phyloP scores from a whole-genome alignment of 2,888 invertebrate genomes.

The Crepidodera aurea region DNA sequence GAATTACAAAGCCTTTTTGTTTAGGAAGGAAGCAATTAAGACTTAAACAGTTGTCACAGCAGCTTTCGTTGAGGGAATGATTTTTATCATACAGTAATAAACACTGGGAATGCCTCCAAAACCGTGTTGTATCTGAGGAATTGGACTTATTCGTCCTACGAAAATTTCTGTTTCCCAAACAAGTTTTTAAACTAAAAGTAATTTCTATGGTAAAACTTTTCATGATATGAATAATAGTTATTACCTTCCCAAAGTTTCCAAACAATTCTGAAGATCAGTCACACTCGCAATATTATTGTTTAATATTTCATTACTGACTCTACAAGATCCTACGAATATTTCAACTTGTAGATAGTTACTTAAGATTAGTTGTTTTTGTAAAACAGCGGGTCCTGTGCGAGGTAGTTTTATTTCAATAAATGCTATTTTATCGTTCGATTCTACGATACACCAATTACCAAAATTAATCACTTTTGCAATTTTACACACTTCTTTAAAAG shows the following conservation, averaged over 20 bases:
- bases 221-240: not conserved
- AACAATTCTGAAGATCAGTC: slow-evolving; percentile 8
- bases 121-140: slow-evolving; percentile 18
- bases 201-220: not conserved
- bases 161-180: slow-evolving; percentile 31
- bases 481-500: slow-evolving; percentile 26
- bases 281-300: slow-evolving; percentile 23
- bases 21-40: slow-evolving; percentile 25
- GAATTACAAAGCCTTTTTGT: slow-evolving; percentile 28
- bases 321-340: slow-evolving; percentile 24
- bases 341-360: slow-evolving; percentile 29
- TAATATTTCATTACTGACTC: slow-evolving; percentile 19
- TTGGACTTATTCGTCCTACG: slow-evolving; percentile 17
- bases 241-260: slow-evolving; percentile 23
- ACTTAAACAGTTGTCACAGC: slow-evolving; percentile 26
- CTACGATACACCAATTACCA: slow-evolving; percentile 26
- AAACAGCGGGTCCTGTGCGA: slow-evolving; percentile 23
- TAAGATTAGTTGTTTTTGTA: slow-evolving; percentile 29
- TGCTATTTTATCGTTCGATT: slow-evolving; percentile 9
- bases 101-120: slow-evolving; percentile 28
- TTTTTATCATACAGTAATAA: slow-evolving; percentile 26
- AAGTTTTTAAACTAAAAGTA: slow-evolving; percentile 16
- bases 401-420: slow-evolving; percentile 31
- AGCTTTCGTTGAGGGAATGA: slow-evolving; percentile 18
- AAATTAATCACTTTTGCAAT: slow-evolving; percentile 24